Percentiles rank a stretch among this genome's conserved stretches.
These are phyloP conservation scores for Limnephilus rhombicus DNA, from an alignment of 2,888 invertebrate species.

Conservation along the genomic window DNA sequence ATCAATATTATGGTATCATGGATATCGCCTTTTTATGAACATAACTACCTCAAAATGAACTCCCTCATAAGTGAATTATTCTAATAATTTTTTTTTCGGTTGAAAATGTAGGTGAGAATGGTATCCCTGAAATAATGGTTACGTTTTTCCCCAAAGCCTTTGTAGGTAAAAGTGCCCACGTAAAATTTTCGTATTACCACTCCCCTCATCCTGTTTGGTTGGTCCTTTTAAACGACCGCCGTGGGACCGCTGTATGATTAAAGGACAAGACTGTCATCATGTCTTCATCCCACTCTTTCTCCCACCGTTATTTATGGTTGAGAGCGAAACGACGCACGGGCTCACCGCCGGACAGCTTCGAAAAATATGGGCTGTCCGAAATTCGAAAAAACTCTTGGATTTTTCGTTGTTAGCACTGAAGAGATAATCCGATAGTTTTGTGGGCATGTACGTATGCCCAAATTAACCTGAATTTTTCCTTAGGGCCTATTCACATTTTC, in stretches of 20 bases:
- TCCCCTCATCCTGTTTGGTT: neutral
- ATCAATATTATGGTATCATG: neutral
- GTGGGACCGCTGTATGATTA: slow-evolving; percentile 30
- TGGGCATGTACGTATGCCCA: too few relatives aligned
- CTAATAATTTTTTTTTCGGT: neutral
- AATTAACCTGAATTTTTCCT: too few relatives aligned
- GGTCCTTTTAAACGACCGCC: slow-evolving; percentile 14
- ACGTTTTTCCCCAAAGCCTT: neutral
- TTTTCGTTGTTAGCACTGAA: too few relatives aligned
- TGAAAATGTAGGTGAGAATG: neutral
- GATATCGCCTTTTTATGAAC: neutral
- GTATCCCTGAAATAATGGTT: neutral
- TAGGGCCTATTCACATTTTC: too few relatives aligned
- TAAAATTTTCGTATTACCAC: neutral
- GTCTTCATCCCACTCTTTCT: slow-evolving; percentile 38
- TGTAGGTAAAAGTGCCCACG: neutral
- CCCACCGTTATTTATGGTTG: slow-evolving; percentile 17
- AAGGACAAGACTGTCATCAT: slow-evolving; percentile 25
- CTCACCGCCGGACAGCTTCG: neutral
- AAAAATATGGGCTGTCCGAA: neutral
- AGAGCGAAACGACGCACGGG: slow-evolving; percentile 20
- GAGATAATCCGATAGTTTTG: too few relatives aligned
- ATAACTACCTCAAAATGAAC: neutral
- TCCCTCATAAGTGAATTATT: neutral
- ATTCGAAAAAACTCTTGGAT: neutral